Base-by-base conservation (phyloP, 2,113 vertebrate genomes). In the Uropsilus gracilis region DNA sequence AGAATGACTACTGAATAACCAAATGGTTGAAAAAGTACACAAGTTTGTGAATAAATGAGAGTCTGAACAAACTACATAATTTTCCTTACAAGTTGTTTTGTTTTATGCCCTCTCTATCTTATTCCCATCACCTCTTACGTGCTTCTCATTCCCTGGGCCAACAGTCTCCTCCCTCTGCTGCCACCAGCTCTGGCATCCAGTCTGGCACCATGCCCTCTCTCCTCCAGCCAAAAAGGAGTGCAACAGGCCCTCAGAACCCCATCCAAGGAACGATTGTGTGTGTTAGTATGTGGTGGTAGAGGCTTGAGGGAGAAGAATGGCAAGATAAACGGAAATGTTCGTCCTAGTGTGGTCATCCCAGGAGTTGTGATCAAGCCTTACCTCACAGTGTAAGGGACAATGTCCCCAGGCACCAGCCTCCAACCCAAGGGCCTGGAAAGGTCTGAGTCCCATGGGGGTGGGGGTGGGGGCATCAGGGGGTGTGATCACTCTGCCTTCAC, bases 161-260 rank as follows among this genome's bases (percentile, higher is more conserved):
- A 92, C 85, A 83, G 80, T 75, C 63, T 89, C 59, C 71, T 83
- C 66, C 78, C 82, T 91, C 57, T 30, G 53, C 77, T 94, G 72
- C 83, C 72, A 66, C 80, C 7, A 83, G 87, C 80, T 93, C 89
- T 87, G 95, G 83, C 94, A 97, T 91, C 77, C 87, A 84, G 14
- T 71, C 90, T 97, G 91, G 91, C 89, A 86, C 71, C 34, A 37
- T 86, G 89, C 86, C 64, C n/a, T 86, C 30, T 46, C n/a, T 91
- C 73, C 28, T 83, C 26, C 46, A 95, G 93, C 86, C 86, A 86
- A 84, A 64, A 93, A 44, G n/a, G 80, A 94, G 71, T 37, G 73
- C 93, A 95, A 85, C 83, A 88, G 71, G 68, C 76, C 89, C 64
- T 91, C 61, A 59, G 82, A 86, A 44, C 22, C n/a, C 82, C 84